phyloP scores from a whole-genome alignment of 2,113 vertebrate genomes.

The Alaudala cheleensis region DNA sequence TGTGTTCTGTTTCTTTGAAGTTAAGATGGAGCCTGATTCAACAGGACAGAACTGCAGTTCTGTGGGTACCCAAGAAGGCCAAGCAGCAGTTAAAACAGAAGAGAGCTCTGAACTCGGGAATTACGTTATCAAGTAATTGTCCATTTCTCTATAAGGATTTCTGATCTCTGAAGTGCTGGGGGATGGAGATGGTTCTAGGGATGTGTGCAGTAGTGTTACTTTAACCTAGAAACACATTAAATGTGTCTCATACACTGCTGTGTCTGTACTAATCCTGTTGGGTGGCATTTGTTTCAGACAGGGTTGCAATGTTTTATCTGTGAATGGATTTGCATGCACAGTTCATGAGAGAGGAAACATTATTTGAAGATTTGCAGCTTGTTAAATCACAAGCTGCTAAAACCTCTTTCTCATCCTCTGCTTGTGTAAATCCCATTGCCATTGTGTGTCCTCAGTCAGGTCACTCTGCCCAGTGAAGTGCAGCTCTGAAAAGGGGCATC shows the following conservation, averaged over 20 bases:
- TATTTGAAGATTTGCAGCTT: not conserved
- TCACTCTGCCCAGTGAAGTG: not conserved
- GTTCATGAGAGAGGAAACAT: not conserved
- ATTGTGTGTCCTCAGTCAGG: not conserved
- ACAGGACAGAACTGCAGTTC: slow-evolving; percentile 63
- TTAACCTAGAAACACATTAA: not conserved
- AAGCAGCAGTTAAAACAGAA: slow-evolving; percentile 87
- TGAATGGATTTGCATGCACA: not conserved
- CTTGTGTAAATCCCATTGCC: not conserved
- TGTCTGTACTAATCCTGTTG: not conserved
- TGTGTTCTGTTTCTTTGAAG: slow-evolving; percentile 74
- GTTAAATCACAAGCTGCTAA: not conserved
- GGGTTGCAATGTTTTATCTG: not conserved
- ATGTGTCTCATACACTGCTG: not conserved
- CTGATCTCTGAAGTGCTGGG: not conserved
- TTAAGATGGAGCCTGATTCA: slow-evolving; percentile 92
- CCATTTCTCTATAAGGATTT: not conserved
- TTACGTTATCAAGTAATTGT: slow-evolving; percentile 88
- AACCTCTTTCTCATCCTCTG: not conserved
- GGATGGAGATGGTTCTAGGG: not conserved
- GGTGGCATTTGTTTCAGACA: not conserved
- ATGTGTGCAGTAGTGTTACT: not conserved
- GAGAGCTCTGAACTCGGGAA: slow-evolving; percentile 84
- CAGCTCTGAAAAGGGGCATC: not conserved
- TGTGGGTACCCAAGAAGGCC: slow-evolving; percentile 66